Conservation (phyloP, 2,888 invertebrate species). For the Phyllotreta cruciferae region DNA sequence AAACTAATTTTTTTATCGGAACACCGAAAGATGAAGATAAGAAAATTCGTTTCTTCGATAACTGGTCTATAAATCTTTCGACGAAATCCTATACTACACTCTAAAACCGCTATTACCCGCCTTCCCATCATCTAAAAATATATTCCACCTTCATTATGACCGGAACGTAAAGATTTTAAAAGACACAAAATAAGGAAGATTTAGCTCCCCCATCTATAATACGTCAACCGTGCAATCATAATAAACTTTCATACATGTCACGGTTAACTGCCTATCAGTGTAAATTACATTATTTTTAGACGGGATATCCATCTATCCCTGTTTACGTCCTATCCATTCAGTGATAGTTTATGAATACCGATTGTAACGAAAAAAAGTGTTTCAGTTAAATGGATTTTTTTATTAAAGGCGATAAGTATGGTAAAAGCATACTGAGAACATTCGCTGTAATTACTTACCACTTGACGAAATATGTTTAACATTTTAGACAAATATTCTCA, state of each 20-base stretch:
- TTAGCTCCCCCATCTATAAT: constrained; percentile 24
- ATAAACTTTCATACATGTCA: constrained; percentile 26
- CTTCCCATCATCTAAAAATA: constrained; percentile 23
- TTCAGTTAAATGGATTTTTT: no score
- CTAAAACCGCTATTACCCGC: constrained; percentile 12
- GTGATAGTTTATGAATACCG: no score
- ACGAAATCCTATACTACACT: constrained; percentile 1
- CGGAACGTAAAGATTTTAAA: constrained; percentile 11
- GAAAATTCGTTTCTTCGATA: no score
- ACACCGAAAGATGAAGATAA: no score
- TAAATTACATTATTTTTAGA: constrained; percentile 29
- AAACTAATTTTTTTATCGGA: no score
- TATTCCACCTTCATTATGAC: neutral
- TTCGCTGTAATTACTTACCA: neutral
- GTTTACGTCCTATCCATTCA: neutral
- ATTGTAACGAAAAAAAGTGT: no score
- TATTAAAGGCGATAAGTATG: no score
- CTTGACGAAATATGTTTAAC: neutral
- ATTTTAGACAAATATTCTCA: neutral
- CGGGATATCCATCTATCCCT: neutral
- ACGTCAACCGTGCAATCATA: constrained; percentile 27
- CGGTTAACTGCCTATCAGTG: constrained; percentile 19
- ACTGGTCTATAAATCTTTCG: neutral
- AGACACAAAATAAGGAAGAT: constrained; percentile 19
- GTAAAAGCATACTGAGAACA: no score